Conservation (phyloP, 2,797 vertebrate species). For the Ibycter americanus region DNA sequence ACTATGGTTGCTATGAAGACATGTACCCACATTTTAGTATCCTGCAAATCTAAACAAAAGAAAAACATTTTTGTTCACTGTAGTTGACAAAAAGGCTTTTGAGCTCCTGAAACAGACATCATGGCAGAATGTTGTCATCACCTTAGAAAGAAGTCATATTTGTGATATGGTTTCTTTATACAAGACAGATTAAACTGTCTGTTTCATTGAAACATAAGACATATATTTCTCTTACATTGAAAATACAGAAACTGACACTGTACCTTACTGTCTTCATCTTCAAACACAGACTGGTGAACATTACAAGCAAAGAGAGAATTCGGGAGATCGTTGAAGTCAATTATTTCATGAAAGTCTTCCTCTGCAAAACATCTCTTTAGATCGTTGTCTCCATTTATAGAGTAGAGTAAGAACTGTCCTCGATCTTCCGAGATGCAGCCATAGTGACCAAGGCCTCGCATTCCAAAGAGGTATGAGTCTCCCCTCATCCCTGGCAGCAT, state of each 20-base stretch:
- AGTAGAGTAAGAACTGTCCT: conserved; percentile 80
- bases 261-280: conserved; percentile 86
- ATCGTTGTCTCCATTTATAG: conserved; percentile 70
- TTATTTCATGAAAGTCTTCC: conserved; percentile 83
- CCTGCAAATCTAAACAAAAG: not conserved
- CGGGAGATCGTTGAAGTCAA: conserved; percentile 87
- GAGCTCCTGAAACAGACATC: not conserved
- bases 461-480: conserved; percentile 81
- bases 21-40: not conserved
- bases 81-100: not conserved
- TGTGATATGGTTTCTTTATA: not conserved
- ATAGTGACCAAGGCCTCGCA: conserved; percentile 74
- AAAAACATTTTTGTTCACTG: not conserved
- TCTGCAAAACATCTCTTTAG: conserved; percentile 74
- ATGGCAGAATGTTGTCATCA: not conserved
- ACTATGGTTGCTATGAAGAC: not conserved
- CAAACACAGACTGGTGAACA: conserved; percentile 87
- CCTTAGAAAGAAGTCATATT: not conserved
- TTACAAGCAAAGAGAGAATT: conserved; percentile 86
- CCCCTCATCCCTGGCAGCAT: conserved; percentile 81
- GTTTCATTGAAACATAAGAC: not conserved
- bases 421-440: conserved; percentile 74
- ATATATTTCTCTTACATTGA: not conserved
- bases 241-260: not conserved
- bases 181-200: not conserved